Conservation (phyloP, 2,113 vertebrate genomes). For the Oncorhynchus kisutch region DNA sequence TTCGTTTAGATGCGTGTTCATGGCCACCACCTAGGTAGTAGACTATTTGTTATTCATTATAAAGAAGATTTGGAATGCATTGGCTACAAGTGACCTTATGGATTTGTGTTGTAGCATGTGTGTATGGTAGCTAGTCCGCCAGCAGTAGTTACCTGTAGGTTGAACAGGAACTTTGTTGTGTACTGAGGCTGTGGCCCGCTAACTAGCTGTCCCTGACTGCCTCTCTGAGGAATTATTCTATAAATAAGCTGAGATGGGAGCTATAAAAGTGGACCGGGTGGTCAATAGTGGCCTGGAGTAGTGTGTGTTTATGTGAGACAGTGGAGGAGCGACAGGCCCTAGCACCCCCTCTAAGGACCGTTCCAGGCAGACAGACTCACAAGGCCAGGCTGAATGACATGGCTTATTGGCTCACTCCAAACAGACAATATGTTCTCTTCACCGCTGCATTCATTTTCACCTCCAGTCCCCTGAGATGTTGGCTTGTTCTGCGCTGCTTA, state of each 20-base stretch:
- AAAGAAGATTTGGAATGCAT: too few species aligned
- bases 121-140: neutral
- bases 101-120: constrained; percentile 3
- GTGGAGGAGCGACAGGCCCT: constrained; percentile 36
- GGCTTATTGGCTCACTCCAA: constrained; percentile 20
- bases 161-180: too few species aligned
- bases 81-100: neutral
- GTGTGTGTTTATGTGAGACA: constrained; percentile 11
- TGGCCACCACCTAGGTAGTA: too few species aligned
- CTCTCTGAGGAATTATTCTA: constrained; percentile 59
- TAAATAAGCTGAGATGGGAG: constrained; percentile 69
- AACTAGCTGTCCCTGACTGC: constrained; percentile 33
- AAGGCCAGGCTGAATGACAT: constrained; percentile 23
- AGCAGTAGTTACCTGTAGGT: too few species aligned
- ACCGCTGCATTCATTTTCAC: constrained; percentile 26
- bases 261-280: constrained; percentile 62
- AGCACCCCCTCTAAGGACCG: constrained; percentile 35
- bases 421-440: constrained; percentile 42
- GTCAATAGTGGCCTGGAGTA: constrained; percentile 58
- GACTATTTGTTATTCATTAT: too few species aligned
- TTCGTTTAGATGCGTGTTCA: too few species aligned
- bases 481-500: neutral
- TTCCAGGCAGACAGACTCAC: constrained; percentile 41
- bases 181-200: neutral
- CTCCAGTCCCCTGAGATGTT: constrained; percentile 9